These are phyloP conservation scores for Bombylius discolor DNA, from an alignment of 2,888 invertebrate species.

Conservation along the genomic window DNA sequence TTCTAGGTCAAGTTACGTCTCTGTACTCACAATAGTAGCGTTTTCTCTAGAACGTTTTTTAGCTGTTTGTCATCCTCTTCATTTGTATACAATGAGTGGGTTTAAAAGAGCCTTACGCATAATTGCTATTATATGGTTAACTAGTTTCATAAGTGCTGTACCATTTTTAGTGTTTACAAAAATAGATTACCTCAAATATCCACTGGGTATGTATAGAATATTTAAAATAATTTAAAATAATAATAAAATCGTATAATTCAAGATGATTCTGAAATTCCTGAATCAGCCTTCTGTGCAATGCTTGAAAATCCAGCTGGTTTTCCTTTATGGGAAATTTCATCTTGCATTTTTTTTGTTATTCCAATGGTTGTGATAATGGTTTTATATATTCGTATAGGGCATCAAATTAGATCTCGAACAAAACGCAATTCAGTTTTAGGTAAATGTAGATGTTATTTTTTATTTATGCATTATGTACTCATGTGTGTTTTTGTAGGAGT, in stretches of 20 bases:
- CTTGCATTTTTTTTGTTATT: constrained; percentile 67
- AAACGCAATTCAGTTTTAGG: constrained; percentile 37
- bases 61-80: constrained; percentile 81
- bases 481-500: constrained; percentile 26
- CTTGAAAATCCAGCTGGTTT: constrained; percentile 45
- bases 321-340: constrained; percentile 68
- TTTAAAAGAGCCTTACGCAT: constrained; percentile 68
- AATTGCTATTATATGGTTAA: constrained; percentile 62
- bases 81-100: constrained; percentile 70
- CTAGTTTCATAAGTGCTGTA: constrained; percentile 59
- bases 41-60: constrained; percentile 84
- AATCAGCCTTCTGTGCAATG: constrained; percentile 73
- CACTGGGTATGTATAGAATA: constrained; percentile 42
- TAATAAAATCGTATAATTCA: constrained; percentile 8
- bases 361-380: constrained; percentile 61
- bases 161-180: constrained; percentile 65
- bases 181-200: constrained; percentile 61
- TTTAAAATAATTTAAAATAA: background rate
- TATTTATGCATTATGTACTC: background rate
- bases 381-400: constrained; percentile 67
- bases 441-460: constrained; percentile 9
- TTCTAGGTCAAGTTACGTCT: constrained; percentile 72
- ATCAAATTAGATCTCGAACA: constrained; percentile 47
- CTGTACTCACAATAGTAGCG: constrained; percentile 81
- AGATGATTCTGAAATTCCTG: constrained; percentile 42